These are phyloP conservation scores for Seison nebaliae DNA, from an alignment of 1,140 invertebrate genomes.

Conservation along the genomic window DNA sequence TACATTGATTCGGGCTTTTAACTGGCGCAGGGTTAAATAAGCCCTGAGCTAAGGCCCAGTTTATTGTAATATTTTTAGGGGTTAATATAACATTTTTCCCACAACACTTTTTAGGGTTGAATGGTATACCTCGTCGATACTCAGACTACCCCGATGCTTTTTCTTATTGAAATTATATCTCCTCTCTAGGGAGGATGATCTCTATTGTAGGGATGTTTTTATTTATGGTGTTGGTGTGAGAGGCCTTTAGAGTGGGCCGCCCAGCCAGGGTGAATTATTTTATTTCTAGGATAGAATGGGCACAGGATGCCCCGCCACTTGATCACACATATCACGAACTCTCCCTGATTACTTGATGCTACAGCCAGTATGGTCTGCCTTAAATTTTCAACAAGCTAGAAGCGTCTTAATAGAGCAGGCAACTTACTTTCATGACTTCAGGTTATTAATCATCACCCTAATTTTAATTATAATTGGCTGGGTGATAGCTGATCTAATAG, in stretches of 20 bases:
- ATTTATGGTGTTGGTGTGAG: constrained; percentile 34
- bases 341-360: background rate
- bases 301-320: background rate
- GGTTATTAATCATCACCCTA: constrained; percentile 31
- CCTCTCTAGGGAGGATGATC: constrained; percentile 36
- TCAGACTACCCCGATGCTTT: constrained; percentile 42
- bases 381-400: background rate
- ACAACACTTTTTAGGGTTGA: constrained; percentile 44
- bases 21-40: constrained; percentile 21
- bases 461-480: constrained; percentile 22
- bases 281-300: background rate
- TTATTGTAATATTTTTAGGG: constrained; percentile 13
- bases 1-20: constrained; percentile 35
- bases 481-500: constrained; percentile 26
- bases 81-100: constrained; percentile 48
- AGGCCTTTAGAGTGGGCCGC: constrained; percentile 24
- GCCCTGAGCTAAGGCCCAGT: constrained; percentile 3
- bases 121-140: constrained; percentile 43
- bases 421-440: constrained; percentile 35
- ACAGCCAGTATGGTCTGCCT: background rate
- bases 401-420: constrained; percentile 36
- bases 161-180: constrained; percentile 37
- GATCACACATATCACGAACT: background rate
- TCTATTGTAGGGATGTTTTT: constrained; percentile 32
- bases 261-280: background rate